Percentiles rank a stretch among this genome's conserved stretches.
Conservation (phyloP, 2,113 vertebrate species). For the Erythrolamprus reginae region DNA sequence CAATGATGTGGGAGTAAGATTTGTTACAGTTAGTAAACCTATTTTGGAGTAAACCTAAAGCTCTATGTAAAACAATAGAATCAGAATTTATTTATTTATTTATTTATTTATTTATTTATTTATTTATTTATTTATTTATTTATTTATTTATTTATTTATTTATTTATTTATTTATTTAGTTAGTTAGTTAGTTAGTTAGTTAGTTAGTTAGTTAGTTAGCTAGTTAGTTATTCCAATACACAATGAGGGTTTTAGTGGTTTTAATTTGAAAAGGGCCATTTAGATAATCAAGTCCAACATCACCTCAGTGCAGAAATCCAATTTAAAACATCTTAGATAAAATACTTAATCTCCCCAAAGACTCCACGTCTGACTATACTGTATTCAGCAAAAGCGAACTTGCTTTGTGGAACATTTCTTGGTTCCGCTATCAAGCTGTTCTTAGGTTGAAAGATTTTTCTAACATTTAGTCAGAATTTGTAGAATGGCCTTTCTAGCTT, state of each 20-base stretch:
- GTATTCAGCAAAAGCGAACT: background rate
- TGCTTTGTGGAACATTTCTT: background rate
- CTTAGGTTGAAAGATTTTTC: background rate
- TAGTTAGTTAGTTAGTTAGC: too few relatives aligned
- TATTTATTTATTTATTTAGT: too few relatives aligned
- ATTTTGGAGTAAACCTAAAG: background rate
- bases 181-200: too few relatives aligned
- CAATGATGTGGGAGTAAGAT: background rate
- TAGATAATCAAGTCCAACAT: background rate
- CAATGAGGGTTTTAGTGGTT: too few relatives aligned
- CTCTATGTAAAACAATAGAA: background rate
- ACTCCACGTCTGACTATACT: background rate
- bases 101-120: too few relatives aligned
- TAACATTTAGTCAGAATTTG: background rate
- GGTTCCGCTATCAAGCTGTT: background rate
- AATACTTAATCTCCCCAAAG: background rate
- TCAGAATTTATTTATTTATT: too few relatives aligned
- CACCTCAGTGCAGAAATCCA: background rate
- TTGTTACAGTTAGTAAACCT: background rate
- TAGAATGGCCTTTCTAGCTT: background rate
- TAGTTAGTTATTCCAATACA: too few relatives aligned
- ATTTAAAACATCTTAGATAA: background rate
- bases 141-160: too few relatives aligned
- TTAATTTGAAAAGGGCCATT: background rate
- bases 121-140: too few relatives aligned